Percentiles rank a stretch among this genome's conserved stretches.
Conservation (phyloP, 2,888 invertebrate species). For the Tinea semifulvella region DNA sequence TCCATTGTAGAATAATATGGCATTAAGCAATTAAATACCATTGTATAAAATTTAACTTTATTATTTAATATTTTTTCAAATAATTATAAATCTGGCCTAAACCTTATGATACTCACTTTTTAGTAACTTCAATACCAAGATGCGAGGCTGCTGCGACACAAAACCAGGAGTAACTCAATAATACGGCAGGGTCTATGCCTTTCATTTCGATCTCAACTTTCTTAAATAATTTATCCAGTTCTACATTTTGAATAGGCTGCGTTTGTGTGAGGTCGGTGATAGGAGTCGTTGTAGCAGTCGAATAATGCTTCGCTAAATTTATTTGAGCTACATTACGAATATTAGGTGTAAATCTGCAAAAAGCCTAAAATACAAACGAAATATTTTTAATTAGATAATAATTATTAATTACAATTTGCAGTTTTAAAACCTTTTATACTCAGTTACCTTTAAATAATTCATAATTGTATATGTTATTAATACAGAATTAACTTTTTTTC, state of each 20-base stretch:
- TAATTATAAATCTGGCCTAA: too few relatives aligned
- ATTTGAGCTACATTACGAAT: conserved; percentile 9
- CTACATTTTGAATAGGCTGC: conserved; percentile 29
- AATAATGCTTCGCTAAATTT: conserved; percentile 27
- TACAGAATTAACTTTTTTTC: too few relatives aligned
- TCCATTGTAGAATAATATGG: too few relatives aligned
- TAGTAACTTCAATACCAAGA: conserved; percentile 79
- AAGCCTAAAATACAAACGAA: conserved; percentile 30
- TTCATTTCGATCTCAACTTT: conserved; percentile 85
- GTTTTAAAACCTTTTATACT: too few relatives aligned
- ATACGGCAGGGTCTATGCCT: conserved; percentile 87
- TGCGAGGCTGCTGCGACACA: conserved; percentile 81
- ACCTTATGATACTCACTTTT: conserved; percentile 70
- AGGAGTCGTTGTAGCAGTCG: conserved; percentile 28
- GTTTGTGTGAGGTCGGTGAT: conserved; percentile 28
- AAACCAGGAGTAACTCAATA: conserved; percentile 90
- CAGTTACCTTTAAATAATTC: conserved; percentile 1
- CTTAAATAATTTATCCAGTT: conserved; percentile 82
- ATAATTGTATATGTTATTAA: neutral
- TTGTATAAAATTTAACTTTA: too few relatives aligned
- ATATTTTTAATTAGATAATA: neutral
- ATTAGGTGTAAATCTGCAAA: conserved; percentile 29
- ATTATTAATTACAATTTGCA: neutral
- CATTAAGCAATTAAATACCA: too few relatives aligned
- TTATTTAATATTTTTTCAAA: too few relatives aligned